Evolutionary conservation across 2,113 vertebrate genomes (phyloP).

Genomic region (Toxostoma redivivum): DNA sequence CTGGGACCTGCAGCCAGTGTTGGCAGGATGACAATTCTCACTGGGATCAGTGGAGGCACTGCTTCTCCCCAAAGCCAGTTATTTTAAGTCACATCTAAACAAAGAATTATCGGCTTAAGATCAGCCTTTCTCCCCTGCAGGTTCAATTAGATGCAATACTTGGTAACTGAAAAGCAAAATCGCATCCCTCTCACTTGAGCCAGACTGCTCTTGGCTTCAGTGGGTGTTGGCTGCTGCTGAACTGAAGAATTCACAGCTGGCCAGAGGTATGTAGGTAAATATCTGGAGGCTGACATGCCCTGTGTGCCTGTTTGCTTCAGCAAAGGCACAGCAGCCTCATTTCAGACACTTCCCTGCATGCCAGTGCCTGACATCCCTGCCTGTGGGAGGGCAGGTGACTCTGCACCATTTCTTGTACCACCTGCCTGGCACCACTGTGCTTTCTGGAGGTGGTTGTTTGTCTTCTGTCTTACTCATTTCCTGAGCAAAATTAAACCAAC

Average conservation of each 20-base stretch:
- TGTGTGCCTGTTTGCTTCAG: background rate
- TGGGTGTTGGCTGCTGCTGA: background rate
- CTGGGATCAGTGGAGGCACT: background rate
- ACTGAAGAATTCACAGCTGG: background rate
- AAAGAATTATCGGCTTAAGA: constrained; percentile 21
- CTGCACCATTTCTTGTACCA: background rate
- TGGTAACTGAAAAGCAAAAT: background rate
- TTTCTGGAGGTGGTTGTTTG: background rate
- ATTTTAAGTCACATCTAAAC: constrained; percentile 42
- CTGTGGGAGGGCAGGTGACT: background rate
- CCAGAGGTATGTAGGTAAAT: background rate
- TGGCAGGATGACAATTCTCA: background rate
- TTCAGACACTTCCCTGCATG: background rate
- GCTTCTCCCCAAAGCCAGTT: constrained; percentile 25
- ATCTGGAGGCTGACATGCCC: background rate
- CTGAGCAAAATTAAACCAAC: background rate
- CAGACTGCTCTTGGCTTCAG: background rate
- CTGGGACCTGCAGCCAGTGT: background rate
- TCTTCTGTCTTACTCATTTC: background rate
- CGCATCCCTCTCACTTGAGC: background rate
- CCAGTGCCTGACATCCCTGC: background rate
- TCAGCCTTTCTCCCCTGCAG: background rate
- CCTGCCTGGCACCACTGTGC: background rate
- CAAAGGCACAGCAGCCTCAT: background rate
- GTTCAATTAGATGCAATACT: background rate